A percentile compares a stretch with the other conserved stretches of the same genome.
These are phyloP conservation scores for Mechanitis mazaeus DNA, from an alignment of 2,888 invertebrate genomes.

Conservation along the genomic window DNA sequence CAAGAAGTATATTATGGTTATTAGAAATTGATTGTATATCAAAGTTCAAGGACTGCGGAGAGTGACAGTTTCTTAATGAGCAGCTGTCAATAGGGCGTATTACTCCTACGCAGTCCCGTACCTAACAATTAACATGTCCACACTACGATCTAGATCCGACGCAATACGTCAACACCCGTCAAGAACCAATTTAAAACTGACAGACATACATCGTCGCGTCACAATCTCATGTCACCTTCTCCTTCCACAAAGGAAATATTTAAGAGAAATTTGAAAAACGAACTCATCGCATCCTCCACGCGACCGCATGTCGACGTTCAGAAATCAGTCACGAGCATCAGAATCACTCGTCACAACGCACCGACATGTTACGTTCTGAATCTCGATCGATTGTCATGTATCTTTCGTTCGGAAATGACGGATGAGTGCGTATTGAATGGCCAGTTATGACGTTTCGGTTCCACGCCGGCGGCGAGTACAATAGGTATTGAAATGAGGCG, in stretches of 20 bases:
- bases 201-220: constrained; percentile 61
- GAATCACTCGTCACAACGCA: constrained; percentile 57
- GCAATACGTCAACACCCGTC: constrained; percentile 63
- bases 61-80: constrained; percentile 26
- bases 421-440: constrained; percentile 52
- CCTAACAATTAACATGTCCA: constrained; percentile 69
- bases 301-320: constrained; percentile 55
- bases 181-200: constrained; percentile 64
- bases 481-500: constrained; percentile 69
- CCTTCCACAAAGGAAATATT: constrained; percentile 39
- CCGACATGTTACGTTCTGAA: constrained; percentile 58
- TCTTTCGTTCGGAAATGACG: constrained; percentile 61
- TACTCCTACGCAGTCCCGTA: constrained; percentile 43
- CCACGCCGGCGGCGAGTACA: constrained; percentile 44
- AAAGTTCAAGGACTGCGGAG: constrained; percentile 30
- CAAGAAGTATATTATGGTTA: no score
- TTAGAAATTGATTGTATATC: constrained; percentile 6
- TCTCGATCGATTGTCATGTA: constrained; percentile 63
- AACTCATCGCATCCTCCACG: constrained; percentile 33
- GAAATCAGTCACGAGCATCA: constrained; percentile 49
- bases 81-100: constrained; percentile 26
- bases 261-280: constrained; percentile 51
- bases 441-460: constrained; percentile 52
- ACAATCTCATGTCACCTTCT: constrained; percentile 53
- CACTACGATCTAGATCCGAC: constrained; percentile 61